A percentile compares a stretch with the other conserved stretches of the same genome.
Conservation (phyloP, 2,113 vertebrate genomes). For the Seriola dumerili region DNA sequence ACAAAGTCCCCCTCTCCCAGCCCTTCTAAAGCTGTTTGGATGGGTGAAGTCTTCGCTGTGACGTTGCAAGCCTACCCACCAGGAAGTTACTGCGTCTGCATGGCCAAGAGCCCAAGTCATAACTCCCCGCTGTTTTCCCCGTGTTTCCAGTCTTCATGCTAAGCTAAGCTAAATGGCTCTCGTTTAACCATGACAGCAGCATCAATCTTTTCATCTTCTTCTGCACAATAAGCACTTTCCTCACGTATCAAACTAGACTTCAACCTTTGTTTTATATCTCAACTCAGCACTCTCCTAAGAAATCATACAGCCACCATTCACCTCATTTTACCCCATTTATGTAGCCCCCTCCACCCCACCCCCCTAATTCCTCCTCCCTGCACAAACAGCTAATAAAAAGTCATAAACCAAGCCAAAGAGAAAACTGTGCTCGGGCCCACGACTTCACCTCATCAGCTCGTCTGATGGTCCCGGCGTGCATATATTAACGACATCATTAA, state of each 20-base stretch:
- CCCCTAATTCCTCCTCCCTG: neutral
- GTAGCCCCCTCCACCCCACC: neutral
- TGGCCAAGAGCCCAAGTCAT: neutral
- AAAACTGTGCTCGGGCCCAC: slow-evolving; percentile 1
- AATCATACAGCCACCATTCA: neutral
- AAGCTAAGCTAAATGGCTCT: too few relatives aligned
- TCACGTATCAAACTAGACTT: neutral
- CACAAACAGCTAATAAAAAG: slow-evolving; percentile 22
- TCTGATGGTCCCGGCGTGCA: slow-evolving; percentile 13
- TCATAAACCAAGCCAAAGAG: slow-evolving; percentile 48
- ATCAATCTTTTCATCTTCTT: too few relatives aligned
- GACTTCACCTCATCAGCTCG: slow-evolving; percentile 37
- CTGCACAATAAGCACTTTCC: neutral
- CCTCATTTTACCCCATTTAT: slow-evolving; percentile 39
- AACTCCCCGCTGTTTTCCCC: neutral
- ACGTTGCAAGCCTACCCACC: neutral
- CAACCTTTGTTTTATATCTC: neutral
- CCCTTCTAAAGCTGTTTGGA: neutral
- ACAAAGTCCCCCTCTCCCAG: neutral
- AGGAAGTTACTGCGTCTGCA: neutral
- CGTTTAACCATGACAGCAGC: too few relatives aligned
- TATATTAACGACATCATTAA: slow-evolving; percentile 72
- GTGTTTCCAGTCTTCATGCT: too few relatives aligned
- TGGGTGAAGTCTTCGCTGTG: neutral
- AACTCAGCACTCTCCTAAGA: neutral